Evolutionary conservation across 2,113 vertebrate genomes (phyloP).

Genomic region (Ceyx melanurus): DNA sequence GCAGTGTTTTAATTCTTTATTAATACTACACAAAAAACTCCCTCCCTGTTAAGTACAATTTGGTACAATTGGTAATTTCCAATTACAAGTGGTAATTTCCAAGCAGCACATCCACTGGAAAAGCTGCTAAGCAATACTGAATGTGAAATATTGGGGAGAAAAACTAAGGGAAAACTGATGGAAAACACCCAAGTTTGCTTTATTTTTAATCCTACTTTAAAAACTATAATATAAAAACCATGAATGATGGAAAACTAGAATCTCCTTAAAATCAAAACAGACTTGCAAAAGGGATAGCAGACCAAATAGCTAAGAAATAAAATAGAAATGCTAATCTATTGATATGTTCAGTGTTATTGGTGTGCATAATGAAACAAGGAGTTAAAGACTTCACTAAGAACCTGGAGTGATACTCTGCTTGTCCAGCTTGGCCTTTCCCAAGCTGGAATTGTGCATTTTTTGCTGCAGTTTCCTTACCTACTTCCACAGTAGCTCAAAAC

Average conservation of each 20-base stretch:
- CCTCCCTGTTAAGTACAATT: accelerated
- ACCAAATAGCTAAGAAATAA: no score
- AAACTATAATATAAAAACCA: no score
- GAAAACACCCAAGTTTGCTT: background rate
- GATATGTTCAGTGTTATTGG: background rate
- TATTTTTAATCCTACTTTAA: no score
- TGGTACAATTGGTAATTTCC: no score
- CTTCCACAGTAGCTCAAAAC: background rate
- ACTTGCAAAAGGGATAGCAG: no score
- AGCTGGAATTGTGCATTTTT: background rate
- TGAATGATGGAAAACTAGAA: no score
- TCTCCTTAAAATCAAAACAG: no score
- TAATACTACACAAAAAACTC: background rate
- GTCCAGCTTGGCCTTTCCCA: background rate
- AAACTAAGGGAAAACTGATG: conserved; percentile 14
- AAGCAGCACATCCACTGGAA: background rate
- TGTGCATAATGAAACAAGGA: accelerated
- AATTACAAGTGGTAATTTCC: background rate
- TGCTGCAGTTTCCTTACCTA: background rate
- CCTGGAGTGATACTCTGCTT: background rate
- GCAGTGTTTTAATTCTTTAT: background rate
- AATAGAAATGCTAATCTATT: no score
- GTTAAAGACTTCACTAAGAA: background rate
- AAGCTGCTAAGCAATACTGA: background rate
- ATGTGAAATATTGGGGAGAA: background rate